These are phyloP conservation scores for Schizotus pectinicornis DNA, from an alignment of 2,888 invertebrate species.

Conservation along the genomic window DNA sequence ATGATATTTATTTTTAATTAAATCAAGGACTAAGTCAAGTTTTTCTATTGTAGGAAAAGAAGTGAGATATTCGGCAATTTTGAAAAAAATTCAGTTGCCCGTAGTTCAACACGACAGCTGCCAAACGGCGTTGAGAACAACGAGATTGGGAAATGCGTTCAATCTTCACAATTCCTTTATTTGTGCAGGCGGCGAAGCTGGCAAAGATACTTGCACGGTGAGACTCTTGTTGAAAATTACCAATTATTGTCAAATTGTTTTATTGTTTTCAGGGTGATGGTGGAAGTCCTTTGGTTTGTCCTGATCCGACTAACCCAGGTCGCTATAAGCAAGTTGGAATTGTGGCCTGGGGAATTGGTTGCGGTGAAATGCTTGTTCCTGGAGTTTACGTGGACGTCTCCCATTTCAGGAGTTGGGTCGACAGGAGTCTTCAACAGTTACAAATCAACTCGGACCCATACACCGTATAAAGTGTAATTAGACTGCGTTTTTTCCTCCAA, in stretches of 20 bases:
- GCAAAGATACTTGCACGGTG: constrained; percentile 76
- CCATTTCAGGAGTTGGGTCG: constrained; percentile 75
- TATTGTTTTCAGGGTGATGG: constrained; percentile 70
- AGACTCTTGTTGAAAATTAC: neutral
- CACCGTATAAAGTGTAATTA: constrained; percentile 34
- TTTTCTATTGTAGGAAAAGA: constrained; percentile 53
- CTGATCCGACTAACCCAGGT: constrained; percentile 61
- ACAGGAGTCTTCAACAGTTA: constrained; percentile 61
- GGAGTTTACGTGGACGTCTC: constrained; percentile 81
- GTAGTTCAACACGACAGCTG: constrained; percentile 69
- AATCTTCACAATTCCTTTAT: constrained; percentile 73
- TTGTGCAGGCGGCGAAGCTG: constrained; percentile 79
- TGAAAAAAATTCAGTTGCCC: constrained; percentile 76
- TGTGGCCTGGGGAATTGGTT: constrained; percentile 89
- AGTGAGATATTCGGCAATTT: constrained; percentile 72
- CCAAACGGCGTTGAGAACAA: constrained; percentile 65
- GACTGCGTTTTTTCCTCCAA: neutral
- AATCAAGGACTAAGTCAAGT: no score
- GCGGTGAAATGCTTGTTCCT: constrained; percentile 72
- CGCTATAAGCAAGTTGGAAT: constrained; percentile 80
- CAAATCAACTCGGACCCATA: constrained; percentile 53
- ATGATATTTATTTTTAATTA: neutral
- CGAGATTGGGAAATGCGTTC: constrained; percentile 72
- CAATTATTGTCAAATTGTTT: neutral
- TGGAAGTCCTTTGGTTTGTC: constrained; percentile 78